Percentiles rank a stretch among this genome's conserved stretches.
These are phyloP conservation scores for Myrmophylax atrothorax DNA, from an alignment of 2,113 vertebrate genomes.

Conservation along the genomic window DNA sequence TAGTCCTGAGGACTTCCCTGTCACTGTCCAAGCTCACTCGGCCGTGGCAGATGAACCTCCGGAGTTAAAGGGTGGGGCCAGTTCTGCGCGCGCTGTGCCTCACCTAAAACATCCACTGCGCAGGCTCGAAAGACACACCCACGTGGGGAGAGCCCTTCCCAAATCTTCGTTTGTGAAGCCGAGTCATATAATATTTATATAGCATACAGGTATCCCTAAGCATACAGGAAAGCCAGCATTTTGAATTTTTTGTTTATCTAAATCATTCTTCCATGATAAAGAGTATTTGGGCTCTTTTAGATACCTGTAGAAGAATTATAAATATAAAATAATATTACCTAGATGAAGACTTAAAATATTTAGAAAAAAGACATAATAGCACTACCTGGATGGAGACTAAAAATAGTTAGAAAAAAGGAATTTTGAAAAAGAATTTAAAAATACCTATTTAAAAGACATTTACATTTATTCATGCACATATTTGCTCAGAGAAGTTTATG, in stretches of 20 bases:
- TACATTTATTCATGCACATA: background rate
- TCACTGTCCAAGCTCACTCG: too few species aligned
- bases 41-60: too few species aligned
- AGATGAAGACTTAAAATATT: background rate
- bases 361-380: background rate
- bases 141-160: too few species aligned
- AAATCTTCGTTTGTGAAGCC: too few species aligned
- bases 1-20: too few species aligned
- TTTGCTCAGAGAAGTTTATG: background rate
- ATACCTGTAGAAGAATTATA: background rate
- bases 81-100: too few species aligned
- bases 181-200: background rate
- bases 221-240: background rate
- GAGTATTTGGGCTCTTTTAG: background rate
- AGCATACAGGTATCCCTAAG: background rate
- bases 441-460: accelerated
- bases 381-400: background rate
- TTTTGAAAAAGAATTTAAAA: background rate
- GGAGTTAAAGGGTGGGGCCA: too few species aligned
- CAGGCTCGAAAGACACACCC: too few species aligned
- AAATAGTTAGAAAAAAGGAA: background rate
- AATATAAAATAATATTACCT: background rate
- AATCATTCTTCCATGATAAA: background rate
- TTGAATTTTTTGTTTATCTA: background rate
- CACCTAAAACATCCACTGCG: too few species aligned